Base-by-base conservation (phyloP, 2,888 invertebrate species). In the Loripinus fragilis region DNA sequence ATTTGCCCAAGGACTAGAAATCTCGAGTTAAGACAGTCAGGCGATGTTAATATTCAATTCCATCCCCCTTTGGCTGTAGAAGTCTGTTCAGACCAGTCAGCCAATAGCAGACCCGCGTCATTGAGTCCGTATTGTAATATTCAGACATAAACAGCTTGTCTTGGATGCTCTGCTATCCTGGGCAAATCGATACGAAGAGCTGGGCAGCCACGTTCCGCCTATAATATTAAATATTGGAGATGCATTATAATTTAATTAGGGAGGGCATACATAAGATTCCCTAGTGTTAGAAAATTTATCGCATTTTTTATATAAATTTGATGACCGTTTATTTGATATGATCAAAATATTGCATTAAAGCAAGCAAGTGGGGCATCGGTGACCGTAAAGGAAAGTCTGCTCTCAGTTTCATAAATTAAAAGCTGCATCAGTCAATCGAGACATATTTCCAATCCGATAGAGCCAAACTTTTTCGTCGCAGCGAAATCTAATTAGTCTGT, bases 201-300 rank as follows among this genome's bases (percentile, higher is more conserved):
- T 69, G 60, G 80, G 84, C 79, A 84, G 78, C 79, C 71, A 67
- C 78, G 76, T 79, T 72, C 84, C 75, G 84, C 84, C 81, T 84
- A 75, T 78, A 74, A 80, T 78, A 77, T 84, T 81, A 80, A 80
- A 83, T 85, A 84, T 84, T 82, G 76, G 85, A 85, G 83, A 83
- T 86, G 85, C 85, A 81, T 86, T 85, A 86, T 89, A 90, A 90
- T 89, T 88, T 83, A 86, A 90, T 90, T 88, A 90, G 77, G 75
- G 82, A 80, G 81, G 77, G 89, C 86, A 89, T 89, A 88, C 88
- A 88, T 88, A 88, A 89, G 87, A 88, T 85, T 88, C 87, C 86
- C 85, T 75, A 79, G 88, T 88, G 88, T 88, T 89, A 88, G 87
- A 82, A 83, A 88, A 89, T 89, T 89, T 90, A 88, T 88, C 90